These are phyloP conservation scores for Holcopasites calliopsidis DNA, from an alignment of 1,140 invertebrate species.

Conservation along the genomic window DNA sequence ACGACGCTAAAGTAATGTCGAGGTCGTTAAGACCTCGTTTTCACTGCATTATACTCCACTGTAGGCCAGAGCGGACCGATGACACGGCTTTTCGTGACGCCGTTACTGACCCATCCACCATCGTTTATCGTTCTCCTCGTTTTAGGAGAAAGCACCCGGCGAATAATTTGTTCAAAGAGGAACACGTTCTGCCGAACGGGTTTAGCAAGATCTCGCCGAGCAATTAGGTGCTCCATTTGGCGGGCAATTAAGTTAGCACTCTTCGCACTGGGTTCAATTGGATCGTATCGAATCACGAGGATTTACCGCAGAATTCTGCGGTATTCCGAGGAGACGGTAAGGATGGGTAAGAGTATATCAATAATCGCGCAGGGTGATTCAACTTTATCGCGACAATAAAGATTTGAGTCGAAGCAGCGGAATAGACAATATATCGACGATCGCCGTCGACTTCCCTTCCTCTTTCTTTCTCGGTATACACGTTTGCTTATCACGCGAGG, in stretches of 20 bases:
- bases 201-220: neutral
- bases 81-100: neutral
- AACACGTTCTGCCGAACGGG: no score
- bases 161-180: neutral
- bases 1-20: conserved; percentile 21
- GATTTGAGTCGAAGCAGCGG: no score
- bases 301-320: no score
- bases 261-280: no score
- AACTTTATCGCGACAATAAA: neutral
- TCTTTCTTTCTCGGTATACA: neutral
- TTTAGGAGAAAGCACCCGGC: conserved; percentile 17
- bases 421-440: no score
- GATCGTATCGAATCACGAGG: no score
- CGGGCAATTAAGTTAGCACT: no score
- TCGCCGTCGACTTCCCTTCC: neutral
- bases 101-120: conserved; percentile 19
- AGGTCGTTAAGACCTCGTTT: conserved; percentile 47
- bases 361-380: neutral
- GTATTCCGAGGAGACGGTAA: no score
- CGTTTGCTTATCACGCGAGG: conserved; percentile 21
- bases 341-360: no score
- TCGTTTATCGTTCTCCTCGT: neutral
- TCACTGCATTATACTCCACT: conserved; percentile 29
- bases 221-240: no score
- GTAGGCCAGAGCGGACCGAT: no score